Evolutionary conservation across 2,797 vertebrate genomes (phyloP).

Genomic region (Eulemur coronatus): DNA sequence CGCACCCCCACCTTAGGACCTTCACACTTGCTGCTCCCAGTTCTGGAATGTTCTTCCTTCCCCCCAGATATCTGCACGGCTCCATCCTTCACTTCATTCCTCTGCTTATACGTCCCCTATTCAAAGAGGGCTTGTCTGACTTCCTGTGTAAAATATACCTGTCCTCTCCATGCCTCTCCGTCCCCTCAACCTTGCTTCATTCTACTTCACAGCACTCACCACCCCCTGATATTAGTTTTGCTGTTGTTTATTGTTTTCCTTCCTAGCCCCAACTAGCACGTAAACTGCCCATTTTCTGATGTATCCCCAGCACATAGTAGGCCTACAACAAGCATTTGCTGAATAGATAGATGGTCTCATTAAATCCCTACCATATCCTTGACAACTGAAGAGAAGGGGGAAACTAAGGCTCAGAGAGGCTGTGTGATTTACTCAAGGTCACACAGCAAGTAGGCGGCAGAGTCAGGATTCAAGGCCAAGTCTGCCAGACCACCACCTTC

Average conservation of each 20-base stretch:
- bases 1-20: background rate
- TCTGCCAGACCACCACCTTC: background rate
- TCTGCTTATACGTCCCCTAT: too few relatives aligned
- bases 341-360: background rate
- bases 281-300: background rate
- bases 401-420: background rate
- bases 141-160: background rate
- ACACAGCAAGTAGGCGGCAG: background rate
- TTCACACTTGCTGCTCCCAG: background rate
- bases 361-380: background rate
- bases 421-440: background rate
- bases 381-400: background rate
- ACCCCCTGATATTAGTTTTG: background rate
- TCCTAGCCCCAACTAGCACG: background rate
- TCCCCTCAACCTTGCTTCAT: background rate
- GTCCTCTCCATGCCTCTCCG: background rate
- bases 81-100: background rate
- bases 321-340: background rate
- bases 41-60: background rate
- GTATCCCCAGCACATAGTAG: background rate
- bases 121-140: background rate
- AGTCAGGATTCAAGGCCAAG: background rate
- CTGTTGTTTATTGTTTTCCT: background rate
- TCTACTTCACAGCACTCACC: background rate
- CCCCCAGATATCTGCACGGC: background rate